Evolutionary conservation across 2,113 vertebrate species (phyloP).

Genomic region (Phainopepla nitens): DNA sequence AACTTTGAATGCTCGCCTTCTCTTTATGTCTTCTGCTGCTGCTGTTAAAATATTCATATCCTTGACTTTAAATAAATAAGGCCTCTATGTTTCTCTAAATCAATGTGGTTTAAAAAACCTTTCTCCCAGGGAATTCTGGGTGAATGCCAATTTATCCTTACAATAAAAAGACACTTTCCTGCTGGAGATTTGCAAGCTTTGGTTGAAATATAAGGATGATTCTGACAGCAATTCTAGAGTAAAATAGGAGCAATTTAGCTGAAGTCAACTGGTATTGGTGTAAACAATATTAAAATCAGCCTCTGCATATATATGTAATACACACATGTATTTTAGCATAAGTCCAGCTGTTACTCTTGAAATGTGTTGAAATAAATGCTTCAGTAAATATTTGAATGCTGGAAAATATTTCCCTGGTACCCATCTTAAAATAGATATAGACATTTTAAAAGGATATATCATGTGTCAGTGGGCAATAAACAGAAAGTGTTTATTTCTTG

Average conservation of each 20-base stretch:
- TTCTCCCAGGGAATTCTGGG: background rate
- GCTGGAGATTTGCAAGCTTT: slow-evolving; percentile 44
- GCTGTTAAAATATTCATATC: slow-evolving; percentile 23
- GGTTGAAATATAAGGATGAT: slow-evolving; percentile 58
- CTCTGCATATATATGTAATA: background rate
- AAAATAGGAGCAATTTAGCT: background rate
- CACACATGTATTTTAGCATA: background rate
- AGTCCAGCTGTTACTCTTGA: background rate
- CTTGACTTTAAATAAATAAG: slow-evolving; percentile 34
- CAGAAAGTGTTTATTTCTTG: background rate
- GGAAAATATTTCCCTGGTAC: background rate
- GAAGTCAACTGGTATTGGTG: background rate
- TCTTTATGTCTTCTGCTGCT: background rate
- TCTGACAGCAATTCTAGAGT: background rate
- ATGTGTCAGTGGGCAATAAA: background rate
- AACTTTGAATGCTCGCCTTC: background rate
- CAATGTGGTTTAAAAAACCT: background rate
- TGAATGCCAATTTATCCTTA: slow-evolving; percentile 24
- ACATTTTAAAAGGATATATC: background rate
- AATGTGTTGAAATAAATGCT: slow-evolving; percentile 19
- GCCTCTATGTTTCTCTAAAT: slow-evolving; percentile 20
- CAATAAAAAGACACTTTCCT: slow-evolving; percentile 37
- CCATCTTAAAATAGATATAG: background rate
- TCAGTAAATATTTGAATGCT: background rate
- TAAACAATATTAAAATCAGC: background rate